Evolutionary conservation across 2,888 invertebrate genomes (phyloP).

Genomic region (Dugesia japonica): DNA sequence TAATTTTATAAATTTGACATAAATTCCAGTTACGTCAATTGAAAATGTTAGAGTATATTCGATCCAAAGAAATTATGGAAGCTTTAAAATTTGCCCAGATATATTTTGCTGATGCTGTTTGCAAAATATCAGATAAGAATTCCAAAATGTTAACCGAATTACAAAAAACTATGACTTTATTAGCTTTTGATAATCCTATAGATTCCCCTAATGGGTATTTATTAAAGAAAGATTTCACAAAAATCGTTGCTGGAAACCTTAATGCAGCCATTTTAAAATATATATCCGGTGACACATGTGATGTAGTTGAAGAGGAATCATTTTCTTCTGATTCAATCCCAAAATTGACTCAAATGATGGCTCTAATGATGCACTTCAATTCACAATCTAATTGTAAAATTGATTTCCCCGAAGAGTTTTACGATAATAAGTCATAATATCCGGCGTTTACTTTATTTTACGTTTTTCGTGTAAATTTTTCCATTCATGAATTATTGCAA

Average conservation of each 20-base stretch:
- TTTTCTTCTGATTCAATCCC: neutral
- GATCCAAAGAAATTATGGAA: conserved; percentile 7
- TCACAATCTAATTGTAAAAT: conserved; percentile 20
- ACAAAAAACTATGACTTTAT: conserved; percentile 30
- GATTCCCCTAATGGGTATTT: conserved; percentile 21
- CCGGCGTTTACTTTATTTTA: too few relatives aligned
- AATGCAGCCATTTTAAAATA: conserved; percentile 12
- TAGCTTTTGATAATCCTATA: conserved; percentile 30
- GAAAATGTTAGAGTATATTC: conserved; percentile 12
- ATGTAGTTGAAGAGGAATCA: neutral
- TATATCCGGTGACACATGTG: neutral
- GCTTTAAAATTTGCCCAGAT: conserved; percentile 30
- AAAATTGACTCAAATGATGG: conserved; percentile 22
- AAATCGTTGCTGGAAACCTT: conserved; percentile 9
- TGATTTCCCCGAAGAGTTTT: conserved; percentile 1
- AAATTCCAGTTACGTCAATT: conserved; percentile 16
- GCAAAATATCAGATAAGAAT: conserved; percentile 6
- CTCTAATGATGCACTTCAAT: neutral
- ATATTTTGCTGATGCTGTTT: conserved; percentile 26
- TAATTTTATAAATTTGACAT: neutral
- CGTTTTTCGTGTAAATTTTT: too few relatives aligned
- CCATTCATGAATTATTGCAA: too few relatives aligned
- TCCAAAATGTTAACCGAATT: neutral
- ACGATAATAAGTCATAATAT: neutral
- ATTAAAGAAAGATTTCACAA: neutral